phyloP scores from a whole-genome alignment of 2,888 invertebrate species.

The Caradrina kadenii region DNA sequence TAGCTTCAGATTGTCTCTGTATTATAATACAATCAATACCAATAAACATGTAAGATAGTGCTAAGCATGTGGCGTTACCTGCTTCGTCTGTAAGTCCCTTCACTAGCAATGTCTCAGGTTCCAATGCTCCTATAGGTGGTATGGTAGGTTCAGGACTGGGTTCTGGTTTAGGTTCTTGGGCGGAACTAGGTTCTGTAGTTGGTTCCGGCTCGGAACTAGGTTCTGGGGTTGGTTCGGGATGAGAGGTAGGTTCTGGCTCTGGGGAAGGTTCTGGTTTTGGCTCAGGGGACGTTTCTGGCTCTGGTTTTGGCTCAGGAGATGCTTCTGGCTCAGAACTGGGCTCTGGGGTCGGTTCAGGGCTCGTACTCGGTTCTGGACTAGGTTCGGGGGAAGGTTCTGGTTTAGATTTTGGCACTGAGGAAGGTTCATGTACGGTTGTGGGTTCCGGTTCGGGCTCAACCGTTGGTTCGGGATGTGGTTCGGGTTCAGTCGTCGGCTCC shows the following conservation, averaged over 20 bases:
- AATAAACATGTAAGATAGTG: slow-evolving; percentile 63
- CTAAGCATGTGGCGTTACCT: slow-evolving; percentile 87
- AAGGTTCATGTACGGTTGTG: not conserved
- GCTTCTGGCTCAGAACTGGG: slow-evolving; percentile 77
- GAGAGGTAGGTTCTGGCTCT: slow-evolving; percentile 60
- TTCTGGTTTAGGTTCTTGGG: slow-evolving; percentile 77
- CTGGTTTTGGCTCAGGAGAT: slow-evolving; percentile 65
- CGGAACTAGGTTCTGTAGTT: slow-evolving; percentile 42
- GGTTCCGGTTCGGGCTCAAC: slow-evolving; percentile 67
- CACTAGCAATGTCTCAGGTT: slow-evolving; percentile 88
- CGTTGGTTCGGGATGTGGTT: slow-evolving; percentile 74
- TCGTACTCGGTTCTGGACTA: slow-evolving; percentile 73
- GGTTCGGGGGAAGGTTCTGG: slow-evolving; percentile 82
- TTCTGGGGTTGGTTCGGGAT: slow-evolving; percentile 69
- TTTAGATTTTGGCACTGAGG: slow-evolving; percentile 45
- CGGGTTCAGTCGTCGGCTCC: slow-evolving; percentile 73
- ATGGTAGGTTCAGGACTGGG: slow-evolving; percentile 80
- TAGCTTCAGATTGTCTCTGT: not conserved
- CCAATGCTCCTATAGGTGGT: slow-evolving; percentile 84
- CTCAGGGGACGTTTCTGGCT: slow-evolving; percentile 72
- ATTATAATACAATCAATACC: slow-evolving; percentile 27
- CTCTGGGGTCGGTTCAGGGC: slow-evolving; percentile 78
- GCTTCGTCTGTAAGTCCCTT: slow-evolving; percentile 87
- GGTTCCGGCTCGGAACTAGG: slow-evolving; percentile 68
- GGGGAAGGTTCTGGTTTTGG: slow-evolving; percentile 73